These are phyloP conservation scores for Macaca mulatta DNA, from an alignment of 2,113 vertebrate genomes.

Conservation along the genomic window DNA sequence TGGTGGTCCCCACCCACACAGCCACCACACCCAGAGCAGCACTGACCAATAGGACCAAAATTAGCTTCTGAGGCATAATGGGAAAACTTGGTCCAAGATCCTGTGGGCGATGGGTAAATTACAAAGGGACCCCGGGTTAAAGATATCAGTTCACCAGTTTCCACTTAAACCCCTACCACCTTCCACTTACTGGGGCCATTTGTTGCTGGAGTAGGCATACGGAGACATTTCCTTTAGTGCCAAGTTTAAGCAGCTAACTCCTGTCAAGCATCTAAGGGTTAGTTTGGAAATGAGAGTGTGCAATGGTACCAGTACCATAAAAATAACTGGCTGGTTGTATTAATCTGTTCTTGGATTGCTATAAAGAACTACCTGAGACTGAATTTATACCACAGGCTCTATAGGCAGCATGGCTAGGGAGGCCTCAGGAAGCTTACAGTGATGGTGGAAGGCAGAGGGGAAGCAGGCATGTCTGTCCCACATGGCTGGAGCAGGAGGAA, in stretches of 20 bases:
- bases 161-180: background rate
- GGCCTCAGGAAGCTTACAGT: no score
- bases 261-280: background rate
- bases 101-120: slow-evolving; percentile 52
- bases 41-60: slow-evolving; percentile 68
- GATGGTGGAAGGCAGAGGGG: no score
- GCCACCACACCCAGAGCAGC: slow-evolving; percentile 56
- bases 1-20: slow-evolving; percentile 65
- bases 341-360: no score
- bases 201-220: background rate
- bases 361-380: no score
- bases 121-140: background rate
- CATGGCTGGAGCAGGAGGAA: no score
- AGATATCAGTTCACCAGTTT: background rate
- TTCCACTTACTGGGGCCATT: background rate
- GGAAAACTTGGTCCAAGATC: slow-evolving; percentile 10
- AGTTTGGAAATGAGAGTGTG: background rate
- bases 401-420: no score
- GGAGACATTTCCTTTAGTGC: background rate
- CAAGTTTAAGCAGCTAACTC: background rate
- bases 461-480: no score
- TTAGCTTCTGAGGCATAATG: slow-evolving; percentile 66
- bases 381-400: no score
- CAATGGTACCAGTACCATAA: background rate
- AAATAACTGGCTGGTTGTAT: background rate